A percentile compares a stretch with the other conserved stretches of the same genome.
These are phyloP conservation scores for Leptodactylus fuscus DNA, from an alignment of 2,113 vertebrate species.

Conservation along the genomic window DNA sequence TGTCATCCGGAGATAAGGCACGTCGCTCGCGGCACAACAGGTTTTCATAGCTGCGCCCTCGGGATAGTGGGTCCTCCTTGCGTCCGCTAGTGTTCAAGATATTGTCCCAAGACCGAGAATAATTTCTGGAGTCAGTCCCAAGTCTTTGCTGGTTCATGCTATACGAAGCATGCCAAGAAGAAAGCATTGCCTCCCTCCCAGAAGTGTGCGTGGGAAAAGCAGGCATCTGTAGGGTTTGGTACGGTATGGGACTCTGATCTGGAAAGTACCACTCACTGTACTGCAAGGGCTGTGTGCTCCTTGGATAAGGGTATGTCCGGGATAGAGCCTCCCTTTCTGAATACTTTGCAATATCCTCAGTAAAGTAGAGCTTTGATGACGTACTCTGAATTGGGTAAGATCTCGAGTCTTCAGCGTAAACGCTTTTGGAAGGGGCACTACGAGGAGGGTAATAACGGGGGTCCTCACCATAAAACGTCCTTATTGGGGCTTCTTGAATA, in stretches of 20 bases:
- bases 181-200: conserved; percentile 73
- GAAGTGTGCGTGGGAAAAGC: conserved; percentile 74
- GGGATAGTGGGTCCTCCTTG: conserved; percentile 80
- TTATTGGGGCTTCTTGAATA: conserved; percentile 75
- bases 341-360: conserved; percentile 80
- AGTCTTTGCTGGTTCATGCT: conserved; percentile 76
- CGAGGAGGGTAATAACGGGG: conserved; percentile 67
- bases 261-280: conserved; percentile 85
- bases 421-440: conserved; percentile 74
- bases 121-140: conserved; percentile 82
- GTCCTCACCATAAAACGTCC: conserved; percentile 82
- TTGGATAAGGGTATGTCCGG: conserved; percentile 73
- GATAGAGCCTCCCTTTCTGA: conserved; percentile 78
- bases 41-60: conserved; percentile 92
- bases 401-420: conserved; percentile 75
- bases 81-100: conserved; percentile 81
- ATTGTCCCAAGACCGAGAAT: conserved; percentile 96
- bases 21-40: conserved; percentile 80
- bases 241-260: conserved; percentile 74
- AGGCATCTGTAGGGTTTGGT: conserved; percentile 75
- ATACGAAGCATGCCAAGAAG: conserved; percentile 79
- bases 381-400: conserved; percentile 73
- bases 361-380: conserved; percentile 75
- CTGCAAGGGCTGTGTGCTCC: conserved; percentile 74
- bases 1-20: conserved; percentile 76